A percentile compares a stretch with the other conserved stretches of the same genome.
Evolutionary conservation across 2,113 vertebrate species (phyloP).

Genomic region (Himantopus leucocephalus): DNA sequence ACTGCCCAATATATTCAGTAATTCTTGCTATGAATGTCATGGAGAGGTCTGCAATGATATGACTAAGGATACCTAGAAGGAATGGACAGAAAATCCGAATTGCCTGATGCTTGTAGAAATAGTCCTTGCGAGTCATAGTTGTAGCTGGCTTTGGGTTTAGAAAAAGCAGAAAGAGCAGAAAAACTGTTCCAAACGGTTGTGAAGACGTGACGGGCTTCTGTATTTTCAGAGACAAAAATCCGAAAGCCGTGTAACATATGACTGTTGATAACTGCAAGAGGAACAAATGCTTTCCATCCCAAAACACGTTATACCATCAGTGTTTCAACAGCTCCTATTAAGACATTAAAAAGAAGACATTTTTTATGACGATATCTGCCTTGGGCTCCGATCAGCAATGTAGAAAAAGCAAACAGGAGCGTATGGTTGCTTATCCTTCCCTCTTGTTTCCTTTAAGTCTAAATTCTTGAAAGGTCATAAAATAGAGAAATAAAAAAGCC

Average conservation of each 20-base stretch:
- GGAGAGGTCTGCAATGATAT: background rate
- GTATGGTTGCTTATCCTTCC: slow-evolving; percentile 48
- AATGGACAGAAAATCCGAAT: background rate
- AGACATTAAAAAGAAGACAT: slow-evolving; percentile 59
- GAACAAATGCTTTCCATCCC: slow-evolving; percentile 74
- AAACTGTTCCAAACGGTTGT: background rate
- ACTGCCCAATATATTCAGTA: background rate
- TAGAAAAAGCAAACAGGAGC: slow-evolving; percentile 34
- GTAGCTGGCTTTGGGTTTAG: background rate
- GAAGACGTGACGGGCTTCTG: background rate
- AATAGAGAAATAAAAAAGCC: slow-evolving; percentile 77
- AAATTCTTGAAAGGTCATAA: slow-evolving; percentile 66
- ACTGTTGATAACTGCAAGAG: slow-evolving; percentile 70
- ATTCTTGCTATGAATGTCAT: background rate
- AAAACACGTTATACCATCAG: slow-evolving; percentile 65
- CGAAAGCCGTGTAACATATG: slow-evolving; percentile 51
- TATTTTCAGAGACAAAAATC: slow-evolving; percentile 41
- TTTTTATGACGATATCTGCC: slow-evolving; percentile 71
- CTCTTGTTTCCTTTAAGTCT: slow-evolving; percentile 71
- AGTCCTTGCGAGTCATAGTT: background rate
- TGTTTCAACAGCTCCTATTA: slow-evolving; percentile 73
- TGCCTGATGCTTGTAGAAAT: background rate
- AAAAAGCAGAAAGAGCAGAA: slow-evolving; percentile 3
- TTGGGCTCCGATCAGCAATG: slow-evolving; percentile 58
- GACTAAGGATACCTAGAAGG: background rate